Evolutionary conservation across 1,140 invertebrate genomes (phyloP).

Genomic region (Pseudomyrmex gracilis): DNA sequence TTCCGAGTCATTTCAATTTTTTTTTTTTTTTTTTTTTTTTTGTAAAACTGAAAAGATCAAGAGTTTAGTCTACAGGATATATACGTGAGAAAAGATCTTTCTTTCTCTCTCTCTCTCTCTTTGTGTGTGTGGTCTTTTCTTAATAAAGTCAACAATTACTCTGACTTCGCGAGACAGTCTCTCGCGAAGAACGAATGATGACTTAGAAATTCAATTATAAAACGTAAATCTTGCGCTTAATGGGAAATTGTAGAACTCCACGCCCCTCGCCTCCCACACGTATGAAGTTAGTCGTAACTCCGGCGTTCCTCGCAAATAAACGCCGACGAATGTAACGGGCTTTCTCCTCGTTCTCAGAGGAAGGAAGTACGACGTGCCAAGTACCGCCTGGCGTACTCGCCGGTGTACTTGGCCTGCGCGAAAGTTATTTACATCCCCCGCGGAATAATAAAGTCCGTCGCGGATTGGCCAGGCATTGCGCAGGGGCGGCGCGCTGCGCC

Average conservation of each 20-base stretch:
- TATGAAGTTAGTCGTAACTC: constrained; percentile 4
- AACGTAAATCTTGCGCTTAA: constrained; percentile 20
- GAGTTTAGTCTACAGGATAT: not conserved
- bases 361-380: constrained; percentile 10
- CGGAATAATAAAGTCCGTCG: constrained; percentile 79
- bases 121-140: not conserved
- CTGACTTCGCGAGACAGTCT: not conserved
- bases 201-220: not conserved
- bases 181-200: not conserved
- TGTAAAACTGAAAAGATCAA: not conserved
- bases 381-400: constrained; percentile 45
- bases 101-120: no score
- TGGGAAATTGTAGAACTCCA: not conserved
- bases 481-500: constrained; percentile 84
- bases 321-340: not conserved
- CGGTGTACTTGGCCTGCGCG: constrained; percentile 57
- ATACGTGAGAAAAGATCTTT: no score
- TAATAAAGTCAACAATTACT: not conserved
- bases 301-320: constrained; percentile 26
- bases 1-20: not conserved
- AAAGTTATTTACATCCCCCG: constrained; percentile 67
- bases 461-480: constrained; percentile 83
- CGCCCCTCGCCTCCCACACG: not conserved
- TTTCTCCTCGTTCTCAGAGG: not conserved
- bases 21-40: not conserved